Evolutionary conservation across 2,888 invertebrate genomes (phyloP).

Genomic region (Cheilosia soror): DNA sequence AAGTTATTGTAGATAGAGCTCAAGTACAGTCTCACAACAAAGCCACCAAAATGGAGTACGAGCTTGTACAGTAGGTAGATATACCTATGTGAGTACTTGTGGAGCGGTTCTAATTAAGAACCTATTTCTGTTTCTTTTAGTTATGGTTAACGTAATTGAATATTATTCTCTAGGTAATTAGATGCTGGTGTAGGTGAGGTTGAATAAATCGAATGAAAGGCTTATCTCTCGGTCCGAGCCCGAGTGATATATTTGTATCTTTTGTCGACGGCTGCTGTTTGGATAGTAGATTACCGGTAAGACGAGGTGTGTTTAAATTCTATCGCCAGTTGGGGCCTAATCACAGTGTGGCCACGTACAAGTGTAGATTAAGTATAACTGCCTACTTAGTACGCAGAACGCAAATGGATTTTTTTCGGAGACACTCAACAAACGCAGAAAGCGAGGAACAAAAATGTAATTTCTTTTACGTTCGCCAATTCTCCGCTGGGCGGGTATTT

Average conservation of each 20-base stretch:
- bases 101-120: constrained; percentile 62
- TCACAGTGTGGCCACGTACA: constrained; percentile 38
- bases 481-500: constrained; percentile 47
- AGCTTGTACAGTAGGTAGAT: neutral
- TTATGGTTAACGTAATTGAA: constrained; percentile 52
- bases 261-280: constrained; percentile 28
- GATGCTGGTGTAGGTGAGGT: constrained; percentile 60
- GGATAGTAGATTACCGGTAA: constrained; percentile 50
- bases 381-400: constrained; percentile 69
- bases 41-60: constrained; percentile 50
- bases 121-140: constrained; percentile 16
- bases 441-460: constrained; percentile 34
- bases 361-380: constrained; percentile 42
- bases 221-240: constrained; percentile 3
- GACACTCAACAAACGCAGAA: neutral
- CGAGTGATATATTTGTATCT: constrained; percentile 10
- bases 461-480: constrained; percentile 61
- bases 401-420: constrained; percentile 53
- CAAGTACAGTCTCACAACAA: constrained; percentile 64
- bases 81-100: constrained; percentile 6
- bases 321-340: constrained; percentile 22
- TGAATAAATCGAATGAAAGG: constrained; percentile 29
- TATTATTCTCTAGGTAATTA: constrained; percentile 48
- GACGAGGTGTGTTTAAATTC: constrained; percentile 45
- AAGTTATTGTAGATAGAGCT: constrained; percentile 40